phyloP scores from a whole-genome alignment of 2,888 invertebrate genomes.

The Trachelus iudaicus region DNA sequence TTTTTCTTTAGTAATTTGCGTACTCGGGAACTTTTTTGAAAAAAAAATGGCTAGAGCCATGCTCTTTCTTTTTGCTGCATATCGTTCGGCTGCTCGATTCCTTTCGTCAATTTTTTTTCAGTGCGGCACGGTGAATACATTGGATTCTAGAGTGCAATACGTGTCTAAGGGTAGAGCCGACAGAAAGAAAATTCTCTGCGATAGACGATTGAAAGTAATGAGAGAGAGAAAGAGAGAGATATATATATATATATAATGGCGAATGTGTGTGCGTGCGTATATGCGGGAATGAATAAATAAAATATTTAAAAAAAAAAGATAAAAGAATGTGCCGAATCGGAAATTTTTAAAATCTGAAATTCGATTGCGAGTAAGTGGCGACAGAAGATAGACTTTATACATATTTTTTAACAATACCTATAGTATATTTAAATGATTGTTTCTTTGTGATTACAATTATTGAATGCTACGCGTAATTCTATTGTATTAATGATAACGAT shows the following conservation, averaged over 20 bases:
- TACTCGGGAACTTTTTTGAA: too few relatives aligned
- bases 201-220: slow-evolving; percentile 1
- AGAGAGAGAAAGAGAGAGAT: background rate
- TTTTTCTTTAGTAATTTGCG: too few relatives aligned
- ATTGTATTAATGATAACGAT: slow-evolving; percentile 19
- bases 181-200: background rate
- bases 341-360: too few relatives aligned
- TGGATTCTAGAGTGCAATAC: slow-evolving; percentile 5
- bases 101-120: background rate
- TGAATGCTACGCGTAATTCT: slow-evolving; percentile 4
- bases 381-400: slow-evolving; percentile 19
- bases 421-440: slow-evolving; percentile 21
- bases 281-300: too few relatives aligned
- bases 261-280: too few relatives aligned
- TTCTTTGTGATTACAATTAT: slow-evolving; percentile 26
- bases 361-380: too few relatives aligned
- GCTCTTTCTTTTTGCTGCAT: too few relatives aligned
- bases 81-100: too few relatives aligned
- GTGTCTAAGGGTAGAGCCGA: background rate
- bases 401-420: slow-evolving; percentile 10
- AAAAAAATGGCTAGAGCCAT: too few relatives aligned
- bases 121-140: background rate
- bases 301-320: too few relatives aligned
- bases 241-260: background rate
- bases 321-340: too few relatives aligned